Evolutionary conservation across 2,797 vertebrate genomes (phyloP).

Genomic region (Leptatherina wallacei): DNA sequence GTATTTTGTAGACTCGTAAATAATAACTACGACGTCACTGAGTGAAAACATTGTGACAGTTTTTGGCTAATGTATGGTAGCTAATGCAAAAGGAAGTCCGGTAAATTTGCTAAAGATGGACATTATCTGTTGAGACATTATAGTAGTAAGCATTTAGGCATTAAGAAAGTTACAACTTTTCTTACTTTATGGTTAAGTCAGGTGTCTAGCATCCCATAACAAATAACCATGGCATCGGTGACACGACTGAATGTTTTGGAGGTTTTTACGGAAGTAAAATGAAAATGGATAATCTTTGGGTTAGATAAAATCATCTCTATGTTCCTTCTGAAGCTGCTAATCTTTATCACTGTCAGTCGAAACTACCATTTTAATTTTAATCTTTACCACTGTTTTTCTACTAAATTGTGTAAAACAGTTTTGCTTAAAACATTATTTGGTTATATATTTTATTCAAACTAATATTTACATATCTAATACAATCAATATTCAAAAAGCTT

Average conservation of each 20-base stretch:
- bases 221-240: background rate
- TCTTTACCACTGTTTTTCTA: too few relatives aligned
- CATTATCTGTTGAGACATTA: background rate
- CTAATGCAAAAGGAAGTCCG: conserved; percentile 46
- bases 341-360: too few relatives aligned
- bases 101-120: background rate
- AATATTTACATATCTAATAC: background rate
- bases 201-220: background rate
- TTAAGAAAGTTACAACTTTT: background rate
- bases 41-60: conserved; percentile 25
- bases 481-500: background rate
- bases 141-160: background rate
- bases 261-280: background rate
- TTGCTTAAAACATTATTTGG: too few relatives aligned
- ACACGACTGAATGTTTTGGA: background rate
- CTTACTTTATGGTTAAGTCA: background rate
- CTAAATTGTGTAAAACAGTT: too few relatives aligned
- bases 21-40: background rate
- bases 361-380: too few relatives aligned
- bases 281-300: background rate
- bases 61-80: conserved; percentile 41
- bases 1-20: background rate
- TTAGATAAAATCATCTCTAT: background rate
- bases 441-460: too few relatives aligned
- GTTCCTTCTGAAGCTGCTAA: too few relatives aligned